Conservation (phyloP, 2,888 invertebrate genomes). For the Temnothorax rugatulus region DNA sequence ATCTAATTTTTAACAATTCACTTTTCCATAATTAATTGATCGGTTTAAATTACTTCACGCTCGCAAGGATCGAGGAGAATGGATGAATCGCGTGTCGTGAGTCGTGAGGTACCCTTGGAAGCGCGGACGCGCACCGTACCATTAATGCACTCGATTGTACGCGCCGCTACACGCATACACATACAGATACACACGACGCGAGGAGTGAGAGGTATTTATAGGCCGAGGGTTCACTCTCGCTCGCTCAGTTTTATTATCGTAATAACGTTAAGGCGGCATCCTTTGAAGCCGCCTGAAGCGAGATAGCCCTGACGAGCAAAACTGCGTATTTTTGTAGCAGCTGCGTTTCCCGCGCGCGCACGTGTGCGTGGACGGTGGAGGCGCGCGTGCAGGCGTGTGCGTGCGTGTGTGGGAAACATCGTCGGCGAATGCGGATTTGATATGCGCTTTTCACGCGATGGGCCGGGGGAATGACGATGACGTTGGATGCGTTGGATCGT, state of each 20-base stretch:
- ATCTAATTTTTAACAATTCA: too few relatives aligned
- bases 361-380: not conserved
- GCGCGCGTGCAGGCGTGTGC: constrained; percentile 11
- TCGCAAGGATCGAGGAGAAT: not conserved
- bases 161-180: not conserved
- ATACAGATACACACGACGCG: not conserved
- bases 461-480: constrained; percentile 2
- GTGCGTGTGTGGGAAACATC: constrained; percentile 29
- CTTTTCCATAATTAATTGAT: not conserved
- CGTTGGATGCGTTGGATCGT: not conserved
- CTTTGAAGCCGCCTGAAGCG: constrained; percentile 77
- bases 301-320: constrained; percentile 55
- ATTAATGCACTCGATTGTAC: constrained; percentile 1
- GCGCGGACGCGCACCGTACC: not conserved
- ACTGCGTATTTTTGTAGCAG: constrained; percentile 56
- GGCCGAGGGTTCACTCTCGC: constrained; percentile 78
- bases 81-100: constrained; percentile 6
- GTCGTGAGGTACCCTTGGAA: not conserved
- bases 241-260: constrained; percentile 83
- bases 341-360: constrained; percentile 34
- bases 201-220: constrained; percentile 78
- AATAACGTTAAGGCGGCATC: constrained; percentile 84
- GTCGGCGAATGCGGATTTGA: constrained; percentile 40
- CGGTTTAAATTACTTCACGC: not conserved
- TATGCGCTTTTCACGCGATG: constrained; percentile 36